Conservation (phyloP, 2,797 vertebrate genomes). For the Brachyalestes nurse region DNA sequence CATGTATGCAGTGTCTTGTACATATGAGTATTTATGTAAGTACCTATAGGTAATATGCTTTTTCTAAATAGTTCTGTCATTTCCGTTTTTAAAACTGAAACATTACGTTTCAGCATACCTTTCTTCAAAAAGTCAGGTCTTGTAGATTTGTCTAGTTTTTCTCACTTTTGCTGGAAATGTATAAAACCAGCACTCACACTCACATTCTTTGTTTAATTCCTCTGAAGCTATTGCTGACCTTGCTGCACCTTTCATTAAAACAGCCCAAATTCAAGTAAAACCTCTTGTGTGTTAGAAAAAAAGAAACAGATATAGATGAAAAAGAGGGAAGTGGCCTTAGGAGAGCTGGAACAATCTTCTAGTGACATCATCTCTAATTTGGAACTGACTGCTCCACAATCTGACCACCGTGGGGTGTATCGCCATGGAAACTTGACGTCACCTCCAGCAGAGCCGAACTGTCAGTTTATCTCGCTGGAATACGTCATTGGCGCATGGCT, state of each 20-base stretch:
- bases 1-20: too few species aligned
- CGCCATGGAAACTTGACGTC: constrained; percentile 34
- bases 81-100: too few species aligned
- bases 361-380: constrained; percentile 42
- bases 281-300: background rate
- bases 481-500: background rate
- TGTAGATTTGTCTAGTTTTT: too few species aligned
- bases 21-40: too few species aligned
- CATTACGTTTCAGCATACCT: too few species aligned
- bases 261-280: constrained; percentile 47
- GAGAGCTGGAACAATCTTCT: constrained; percentile 5
- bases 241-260: constrained; percentile 63
- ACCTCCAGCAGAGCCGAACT: constrained; percentile 16
- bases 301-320: background rate
- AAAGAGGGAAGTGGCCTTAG: background rate
- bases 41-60: too few species aligned
- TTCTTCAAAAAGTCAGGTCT: too few species aligned
- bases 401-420: constrained; percentile 7
- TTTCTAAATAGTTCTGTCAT: too few species aligned
- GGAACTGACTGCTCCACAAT: constrained; percentile 14
- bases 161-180: too few species aligned
- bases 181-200: too few species aligned
- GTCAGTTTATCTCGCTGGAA: constrained; percentile 1
- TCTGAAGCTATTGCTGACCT: background rate
- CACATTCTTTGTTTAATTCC: too few species aligned